Evolutionary conservation across 2,797 vertebrate species (phyloP).

Genomic region (Babyrousa celebensis): DNA sequence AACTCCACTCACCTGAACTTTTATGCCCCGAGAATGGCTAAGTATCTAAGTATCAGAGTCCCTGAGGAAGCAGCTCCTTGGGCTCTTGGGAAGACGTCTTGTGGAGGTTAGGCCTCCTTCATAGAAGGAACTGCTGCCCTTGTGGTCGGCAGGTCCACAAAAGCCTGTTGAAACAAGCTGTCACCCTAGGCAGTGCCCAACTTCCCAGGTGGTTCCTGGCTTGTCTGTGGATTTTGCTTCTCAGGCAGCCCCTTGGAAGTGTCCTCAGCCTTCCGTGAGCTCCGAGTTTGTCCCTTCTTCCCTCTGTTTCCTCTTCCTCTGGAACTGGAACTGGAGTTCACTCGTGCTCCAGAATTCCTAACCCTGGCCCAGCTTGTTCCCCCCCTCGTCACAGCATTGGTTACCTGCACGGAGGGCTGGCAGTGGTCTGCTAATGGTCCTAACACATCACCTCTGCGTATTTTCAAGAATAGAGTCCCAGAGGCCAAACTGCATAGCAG

Average conservation of each 20-base stretch:
- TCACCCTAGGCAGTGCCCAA: accelerated
- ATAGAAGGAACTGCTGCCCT: neutral
- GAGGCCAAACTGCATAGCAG: neutral
- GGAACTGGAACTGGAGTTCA: neutral
- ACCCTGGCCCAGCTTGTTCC: neutral
- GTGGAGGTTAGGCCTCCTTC: neutral
- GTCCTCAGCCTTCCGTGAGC: neutral
- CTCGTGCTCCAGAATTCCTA: neutral
- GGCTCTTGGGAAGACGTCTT: neutral
- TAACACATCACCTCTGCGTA: neutral
- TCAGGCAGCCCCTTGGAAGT: neutral
- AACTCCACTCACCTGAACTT: neutral
- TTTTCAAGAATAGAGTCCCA: neutral
- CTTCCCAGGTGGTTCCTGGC: neutral
- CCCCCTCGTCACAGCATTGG: neutral
- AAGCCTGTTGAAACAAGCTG: neutral
- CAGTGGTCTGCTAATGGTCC: neutral
- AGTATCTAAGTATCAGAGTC: neutral
- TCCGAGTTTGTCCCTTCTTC: accelerated
- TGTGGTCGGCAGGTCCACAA: neutral
- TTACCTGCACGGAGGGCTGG: neutral
- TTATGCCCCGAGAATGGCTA: neutral
- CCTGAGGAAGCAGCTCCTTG: neutral
- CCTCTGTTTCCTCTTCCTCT: neutral
- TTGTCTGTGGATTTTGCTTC: conserved; percentile 4